phyloP scores from a whole-genome alignment of 2,797 vertebrate species.

The Acropternis orthonyx region DNA sequence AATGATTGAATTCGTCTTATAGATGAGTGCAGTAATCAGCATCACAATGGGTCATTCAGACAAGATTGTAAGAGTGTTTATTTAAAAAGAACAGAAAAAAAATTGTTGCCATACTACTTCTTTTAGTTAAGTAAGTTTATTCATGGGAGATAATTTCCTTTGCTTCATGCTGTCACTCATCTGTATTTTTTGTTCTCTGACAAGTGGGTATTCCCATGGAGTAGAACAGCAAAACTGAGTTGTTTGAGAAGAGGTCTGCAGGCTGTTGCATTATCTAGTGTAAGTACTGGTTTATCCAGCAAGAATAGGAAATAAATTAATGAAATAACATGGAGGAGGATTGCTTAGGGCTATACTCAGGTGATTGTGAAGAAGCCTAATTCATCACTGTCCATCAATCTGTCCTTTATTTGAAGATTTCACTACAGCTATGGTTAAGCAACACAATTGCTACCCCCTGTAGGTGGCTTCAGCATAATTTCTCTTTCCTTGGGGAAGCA shows the following conservation, averaged over 20 bases:
- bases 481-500: not conserved
- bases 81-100: not conserved
- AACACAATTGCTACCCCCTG: not conserved
- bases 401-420: not conserved
- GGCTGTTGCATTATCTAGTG: not conserved
- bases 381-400: not conserved
- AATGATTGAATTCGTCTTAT: not conserved
- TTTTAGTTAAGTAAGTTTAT: not conserved
- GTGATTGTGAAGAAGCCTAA: not conserved
- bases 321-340: not conserved
- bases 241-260: not conserved
- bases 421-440: not conserved
- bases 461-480: not conserved
- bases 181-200: not conserved
- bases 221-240: not conserved
- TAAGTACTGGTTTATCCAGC: not conserved
- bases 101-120: not conserved
- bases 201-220: not conserved
- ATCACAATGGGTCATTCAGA: not conserved
- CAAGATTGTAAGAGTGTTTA: not conserved
- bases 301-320: not conserved
- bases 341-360: not conserved
- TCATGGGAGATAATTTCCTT: not conserved
- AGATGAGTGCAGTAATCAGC: not conserved
- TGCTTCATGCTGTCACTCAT: not conserved